Base-by-base conservation (phyloP, 1,140 invertebrate species). In the Hermetia illucens region DNA sequence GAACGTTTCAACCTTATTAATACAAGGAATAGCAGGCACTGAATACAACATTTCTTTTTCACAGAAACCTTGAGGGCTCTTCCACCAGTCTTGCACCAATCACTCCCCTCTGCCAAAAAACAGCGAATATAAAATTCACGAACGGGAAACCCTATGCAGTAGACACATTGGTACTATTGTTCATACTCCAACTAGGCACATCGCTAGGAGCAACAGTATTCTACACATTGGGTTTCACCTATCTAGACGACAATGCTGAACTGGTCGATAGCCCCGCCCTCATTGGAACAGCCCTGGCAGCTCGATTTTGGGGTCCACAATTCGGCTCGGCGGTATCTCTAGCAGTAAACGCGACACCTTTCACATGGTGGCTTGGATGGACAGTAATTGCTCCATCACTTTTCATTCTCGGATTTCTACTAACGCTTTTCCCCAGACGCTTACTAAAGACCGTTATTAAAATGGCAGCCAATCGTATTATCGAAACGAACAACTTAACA, bases 171-270 rank as follows among this genome's bases (percentile, higher is more conserved):
- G 49, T 53, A 8, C 47, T 78, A 33, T 47, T 79, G 0, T 69
- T 75, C 38, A 21, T 66, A 1, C 65, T 72, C 0, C 75, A 79
- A 50, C 53, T 78, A 39, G 47, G 71, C 2, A 59, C 66, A 31
- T 74, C 71, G 9, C 57, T 77, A 30, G 70, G 66, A 6, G 68
- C 67, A 13, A 61, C 76, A 27, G 64, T 72, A 0, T 79, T 75
- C 44, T 75, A 69, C 44, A 67, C 72, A 1, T 54, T 79, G 2
- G 77, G 75, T 2, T 60, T 79, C 13, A 70, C 74, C 3, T 80
- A 79, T 49, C 63, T 79, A 19, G 75, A 79, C 42, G 77, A 79
- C 44, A 78, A 77, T 45, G 70, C 73, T 1, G 64, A 71, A 35
- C 69, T 62, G 39, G 63, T 66, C 29, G 66, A 74, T 30, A 65